Evolutionary conservation across 2,888 invertebrate genomes (phyloP).

Genomic region (Scelioninae gen. 1): DNA sequence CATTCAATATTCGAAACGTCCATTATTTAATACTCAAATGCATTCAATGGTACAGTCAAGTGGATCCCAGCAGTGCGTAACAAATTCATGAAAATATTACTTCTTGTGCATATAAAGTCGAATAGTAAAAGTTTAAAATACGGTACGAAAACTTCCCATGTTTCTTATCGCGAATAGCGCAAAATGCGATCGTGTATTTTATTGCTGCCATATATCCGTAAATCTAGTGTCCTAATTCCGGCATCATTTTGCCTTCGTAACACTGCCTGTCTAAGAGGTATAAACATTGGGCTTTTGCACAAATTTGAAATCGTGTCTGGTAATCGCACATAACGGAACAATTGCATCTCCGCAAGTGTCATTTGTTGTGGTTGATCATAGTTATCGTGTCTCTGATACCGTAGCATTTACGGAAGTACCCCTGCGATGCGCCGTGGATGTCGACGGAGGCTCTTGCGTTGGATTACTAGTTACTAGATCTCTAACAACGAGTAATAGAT

Average conservation of each 20-base stretch:
- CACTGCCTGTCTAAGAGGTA: slow-evolving; percentile 26
- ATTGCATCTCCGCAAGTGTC: slow-evolving; percentile 67
- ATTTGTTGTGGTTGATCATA: slow-evolving; percentile 70
- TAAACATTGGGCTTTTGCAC: slow-evolving; percentile 64
- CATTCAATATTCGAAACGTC: slow-evolving; percentile 53
- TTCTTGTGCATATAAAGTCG: slow-evolving; percentile 52
- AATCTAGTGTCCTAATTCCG: slow-evolving; percentile 69
- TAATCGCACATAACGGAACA: slow-evolving; percentile 70
- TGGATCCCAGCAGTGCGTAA: slow-evolving; percentile 61
- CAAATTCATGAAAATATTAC: slow-evolving; percentile 66
- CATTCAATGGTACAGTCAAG: slow-evolving; percentile 59
- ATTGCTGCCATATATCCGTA: slow-evolving; percentile 62
- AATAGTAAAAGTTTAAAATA: slow-evolving; percentile 60
- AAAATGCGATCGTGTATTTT: slow-evolving; percentile 66
- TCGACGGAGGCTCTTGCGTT: slow-evolving; percentile 68
- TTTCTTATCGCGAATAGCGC: slow-evolving; percentile 60
- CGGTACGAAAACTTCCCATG: slow-evolving; percentile 53
- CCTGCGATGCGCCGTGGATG: slow-evolving; percentile 67
- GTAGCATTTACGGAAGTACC: slow-evolving; percentile 71
- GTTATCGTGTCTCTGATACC: slow-evolving; percentile 69
- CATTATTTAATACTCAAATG: slow-evolving; percentile 62
- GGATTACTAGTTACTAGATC: slow-evolving; percentile 75
- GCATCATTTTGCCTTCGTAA: slow-evolving; percentile 53
- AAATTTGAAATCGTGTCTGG: slow-evolving; percentile 63
- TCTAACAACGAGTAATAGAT: slow-evolving; percentile 75